Percentiles rank a stretch among this genome's conserved stretches.
phyloP scores from a whole-genome alignment of 1,140 invertebrate genomes.

The Drosophila seguyi region DNA sequence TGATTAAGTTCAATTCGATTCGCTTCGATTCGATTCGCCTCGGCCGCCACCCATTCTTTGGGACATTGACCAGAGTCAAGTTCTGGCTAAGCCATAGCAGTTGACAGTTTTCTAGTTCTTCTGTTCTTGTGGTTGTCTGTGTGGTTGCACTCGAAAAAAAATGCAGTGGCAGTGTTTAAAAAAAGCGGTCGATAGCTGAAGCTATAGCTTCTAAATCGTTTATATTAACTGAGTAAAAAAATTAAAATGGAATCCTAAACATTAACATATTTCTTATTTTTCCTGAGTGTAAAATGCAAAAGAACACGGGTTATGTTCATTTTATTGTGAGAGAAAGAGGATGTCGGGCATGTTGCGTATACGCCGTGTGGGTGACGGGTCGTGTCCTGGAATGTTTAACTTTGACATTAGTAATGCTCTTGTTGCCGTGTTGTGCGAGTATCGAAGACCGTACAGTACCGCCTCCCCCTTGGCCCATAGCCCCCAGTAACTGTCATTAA shows the following conservation, averaged over 20 bases:
- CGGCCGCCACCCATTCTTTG: slow-evolving; percentile 13
- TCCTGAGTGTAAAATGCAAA: slow-evolving; percentile 22
- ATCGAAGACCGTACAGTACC: slow-evolving; percentile 40
- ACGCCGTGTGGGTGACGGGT: slow-evolving; percentile 56
- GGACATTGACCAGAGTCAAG: slow-evolving; percentile 38
- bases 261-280: not conserved
- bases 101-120: slow-evolving; percentile 47
- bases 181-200: not conserved
- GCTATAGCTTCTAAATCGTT: not conserved
- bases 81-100: slow-evolving; percentile 48
- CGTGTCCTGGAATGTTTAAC: slow-evolving; percentile 67
- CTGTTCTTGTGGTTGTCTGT: slow-evolving; percentile 8
- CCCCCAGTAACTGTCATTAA: slow-evolving; percentile 46
- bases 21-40: slow-evolving; percentile 32
- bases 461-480: slow-evolving; percentile 1
- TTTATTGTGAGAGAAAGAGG: slow-evolving; percentile 34
- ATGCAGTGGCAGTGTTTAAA: not conserved
- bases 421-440: slow-evolving; percentile 24
- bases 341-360: slow-evolving; percentile 56
- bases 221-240: not conserved
- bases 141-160: slow-evolving; percentile 27
- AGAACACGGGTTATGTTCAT: slow-evolving; percentile 19
- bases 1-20: slow-evolving; percentile 60
- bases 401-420: slow-evolving; percentile 71
- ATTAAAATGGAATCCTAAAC: too few species aligned